Percentiles rank a stretch among this genome's conserved stretches.
Evolutionary conservation across 2,113 vertebrate species (phyloP).

Genomic region (Crotalus horridus): DNA sequence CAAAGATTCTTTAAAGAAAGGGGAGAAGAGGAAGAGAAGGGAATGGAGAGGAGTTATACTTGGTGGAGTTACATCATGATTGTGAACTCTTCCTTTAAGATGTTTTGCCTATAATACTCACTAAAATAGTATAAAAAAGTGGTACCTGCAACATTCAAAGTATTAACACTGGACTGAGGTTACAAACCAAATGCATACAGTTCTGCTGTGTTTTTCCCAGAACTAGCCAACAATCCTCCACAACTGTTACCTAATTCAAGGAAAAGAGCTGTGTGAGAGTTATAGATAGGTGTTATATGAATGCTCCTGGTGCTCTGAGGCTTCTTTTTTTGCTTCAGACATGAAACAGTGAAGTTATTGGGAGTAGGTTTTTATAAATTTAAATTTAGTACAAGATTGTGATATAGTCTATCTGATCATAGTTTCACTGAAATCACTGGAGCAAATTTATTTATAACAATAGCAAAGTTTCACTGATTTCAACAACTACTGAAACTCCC

Average conservation of each 20-base stretch:
- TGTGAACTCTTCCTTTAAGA: slow-evolving; percentile 59
- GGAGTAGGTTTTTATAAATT: background rate
- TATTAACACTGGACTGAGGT: too few relatives aligned
- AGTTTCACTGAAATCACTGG: background rate
- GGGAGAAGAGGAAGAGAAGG: slow-evolving; percentile 1
- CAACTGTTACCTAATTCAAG: background rate
- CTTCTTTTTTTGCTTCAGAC: background rate
- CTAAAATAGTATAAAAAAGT: slow-evolving; percentile 50
- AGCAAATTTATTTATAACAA: background rate
- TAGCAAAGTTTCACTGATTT: background rate
- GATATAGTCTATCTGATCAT: background rate
- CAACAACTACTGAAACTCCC: background rate
- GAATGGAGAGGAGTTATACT: slow-evolving; percentile 50
- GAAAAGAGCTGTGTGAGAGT: background rate
- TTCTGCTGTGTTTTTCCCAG: background rate
- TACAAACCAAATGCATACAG: background rate
- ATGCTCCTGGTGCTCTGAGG: background rate
- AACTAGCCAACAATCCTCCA: background rate
- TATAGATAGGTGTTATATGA: background rate
- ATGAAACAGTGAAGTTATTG: background rate
- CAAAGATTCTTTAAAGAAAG: slow-evolving; percentile 17
- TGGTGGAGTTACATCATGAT: slow-evolving; percentile 67
- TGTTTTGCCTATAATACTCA: slow-evolving; percentile 44
- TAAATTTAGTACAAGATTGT: background rate
- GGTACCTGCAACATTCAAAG: slow-evolving; percentile 43